Evolutionary conservation across 35 echinoderm and acorn worm species (phyloP).

Genomic region (Heliocidaris erythrogramma): DNA sequence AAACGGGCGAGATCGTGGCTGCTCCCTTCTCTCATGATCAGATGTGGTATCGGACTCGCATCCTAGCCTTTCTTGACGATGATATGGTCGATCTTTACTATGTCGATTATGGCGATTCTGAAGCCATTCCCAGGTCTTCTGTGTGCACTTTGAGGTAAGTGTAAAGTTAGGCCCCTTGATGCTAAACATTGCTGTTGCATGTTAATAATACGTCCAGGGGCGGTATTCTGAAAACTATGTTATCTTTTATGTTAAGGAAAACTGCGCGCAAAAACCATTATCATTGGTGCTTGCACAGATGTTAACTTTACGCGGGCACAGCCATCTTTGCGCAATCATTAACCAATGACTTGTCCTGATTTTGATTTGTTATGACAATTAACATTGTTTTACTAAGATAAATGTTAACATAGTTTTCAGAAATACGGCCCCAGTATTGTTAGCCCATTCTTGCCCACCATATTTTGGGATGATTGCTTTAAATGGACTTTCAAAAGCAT

Average conservation of each 20-base stretch:
- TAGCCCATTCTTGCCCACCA: background rate
- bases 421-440: no score
- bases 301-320: no score
- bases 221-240: no score
- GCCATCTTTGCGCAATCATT: no score
- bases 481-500: no score
- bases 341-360: no score
- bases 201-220: background rate
- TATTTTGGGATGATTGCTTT: background rate
- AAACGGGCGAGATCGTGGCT: conserved; percentile 83
- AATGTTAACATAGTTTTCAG: no score
- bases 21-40: conserved; percentile 88
- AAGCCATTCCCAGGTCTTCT: conserved; percentile 47
- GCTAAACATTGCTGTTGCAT: background rate
- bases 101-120: conserved; percentile 93
- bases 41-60: conserved; percentile 80
- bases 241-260: no score
- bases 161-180: background rate
- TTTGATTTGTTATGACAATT: no score
- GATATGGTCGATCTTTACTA: conserved; percentile 84
- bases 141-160: conserved; percentile 72
- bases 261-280: no score
- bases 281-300: no score
- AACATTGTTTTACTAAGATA: no score
- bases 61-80: conserved; percentile 77